A percentile compares a stretch with the other conserved stretches of the same genome.
phyloP scores from a whole-genome alignment of 2,113 vertebrate genomes.

The Tiliqua scincoides region DNA sequence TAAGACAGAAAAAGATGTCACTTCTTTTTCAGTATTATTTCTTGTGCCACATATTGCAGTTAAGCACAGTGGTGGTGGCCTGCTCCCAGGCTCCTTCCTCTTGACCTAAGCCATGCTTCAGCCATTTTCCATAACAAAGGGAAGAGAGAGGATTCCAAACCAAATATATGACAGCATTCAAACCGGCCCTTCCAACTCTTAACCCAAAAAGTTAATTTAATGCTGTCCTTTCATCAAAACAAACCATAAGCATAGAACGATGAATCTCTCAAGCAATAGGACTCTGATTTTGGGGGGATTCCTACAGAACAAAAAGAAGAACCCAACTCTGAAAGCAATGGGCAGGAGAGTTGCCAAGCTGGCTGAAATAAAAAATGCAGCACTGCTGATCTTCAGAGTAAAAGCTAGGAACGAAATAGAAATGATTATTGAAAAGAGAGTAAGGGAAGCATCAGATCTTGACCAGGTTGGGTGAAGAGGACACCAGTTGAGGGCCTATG shows the following conservation, averaged over 20 bases:
- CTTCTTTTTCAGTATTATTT: background rate
- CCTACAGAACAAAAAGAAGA: background rate
- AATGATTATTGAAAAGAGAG: too few relatives aligned
- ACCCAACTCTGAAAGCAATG: background rate
- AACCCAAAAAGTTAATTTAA: background rate
- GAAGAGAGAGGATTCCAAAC: background rate
- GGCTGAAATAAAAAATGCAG: background rate
- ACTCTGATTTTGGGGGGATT: background rate
- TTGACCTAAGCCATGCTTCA: background rate
- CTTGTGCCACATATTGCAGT: fast-evolving
- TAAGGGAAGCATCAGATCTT: too few relatives aligned
- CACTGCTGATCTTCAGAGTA: background rate
- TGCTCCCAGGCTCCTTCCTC: background rate
- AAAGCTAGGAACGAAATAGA: background rate
- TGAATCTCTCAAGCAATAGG: background rate
- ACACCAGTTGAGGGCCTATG: too few relatives aligned
- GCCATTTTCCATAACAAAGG: background rate
- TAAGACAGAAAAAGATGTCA: background rate
- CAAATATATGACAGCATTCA: background rate
- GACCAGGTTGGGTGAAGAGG: too few relatives aligned
- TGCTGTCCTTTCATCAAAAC: background rate
- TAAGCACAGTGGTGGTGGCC: background rate
- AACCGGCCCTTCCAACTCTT: background rate
- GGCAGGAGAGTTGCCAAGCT: background rate
- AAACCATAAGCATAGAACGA: background rate